Evolutionary conservation across 1,140 invertebrate genomes (phyloP), one percentile per base, ranked within the genome.

Genomic region (Teleopsis dalmanni): DNA sequence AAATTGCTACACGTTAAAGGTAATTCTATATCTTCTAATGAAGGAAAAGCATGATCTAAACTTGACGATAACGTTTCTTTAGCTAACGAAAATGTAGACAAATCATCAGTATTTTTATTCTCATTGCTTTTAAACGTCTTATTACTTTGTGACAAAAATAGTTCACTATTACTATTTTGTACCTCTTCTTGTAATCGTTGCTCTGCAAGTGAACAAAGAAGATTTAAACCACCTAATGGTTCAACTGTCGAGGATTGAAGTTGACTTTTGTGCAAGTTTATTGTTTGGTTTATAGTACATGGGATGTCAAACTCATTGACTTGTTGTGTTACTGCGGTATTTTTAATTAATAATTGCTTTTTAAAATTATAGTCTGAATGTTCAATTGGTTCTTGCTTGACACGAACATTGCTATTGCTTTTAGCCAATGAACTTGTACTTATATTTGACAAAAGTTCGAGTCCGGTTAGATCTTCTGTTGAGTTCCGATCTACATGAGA

Each of bases 191-290:
- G 80, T 48, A 88, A 83, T 46, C 87, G 77, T 58, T 91, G 87
- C 59, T 91, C 88, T 0, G 88, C 90, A 21, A 92, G 70, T 1
- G 87, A 87, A 68, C 89, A 92, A 4, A 93, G 66, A 21, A 93
- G 68, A 47, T 85, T 85, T 19, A 93, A 70, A 1, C 88, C 86
- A 50, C 83, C 83, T 2, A 87, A 75, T 10, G 69, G 74, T 54
- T 77, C 76, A 35, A 47, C 50, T 8, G 19, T 18, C 7, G 13
- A 25, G 10, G 16, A 11, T 18, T 31, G 26, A 11, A 29, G 41
- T 19, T 43, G 41, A 13, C 26, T 10, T 5, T n/a, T 18, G 19
- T 27, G 41, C 10, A 19, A 10, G 8, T 25, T 4, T 19, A 27
- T 3, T 3, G 26, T 29, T 10, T 25, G 16, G 16, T 21, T 25